Base-by-base conservation (phyloP, 2,888 invertebrate species). In the Laspeyria flexula region DNA sequence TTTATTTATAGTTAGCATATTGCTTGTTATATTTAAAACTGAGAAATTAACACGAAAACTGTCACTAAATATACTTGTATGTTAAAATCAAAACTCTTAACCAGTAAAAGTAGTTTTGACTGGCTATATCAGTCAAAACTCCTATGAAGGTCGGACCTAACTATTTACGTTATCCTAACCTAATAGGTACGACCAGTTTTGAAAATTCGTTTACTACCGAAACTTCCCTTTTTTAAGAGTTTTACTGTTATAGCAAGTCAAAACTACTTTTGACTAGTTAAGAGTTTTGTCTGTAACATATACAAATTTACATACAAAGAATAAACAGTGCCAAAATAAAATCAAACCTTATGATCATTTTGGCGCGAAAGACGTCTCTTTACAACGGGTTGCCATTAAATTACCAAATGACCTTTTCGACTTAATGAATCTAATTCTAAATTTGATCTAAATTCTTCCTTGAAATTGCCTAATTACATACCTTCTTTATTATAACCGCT, bases 321-420 rank as follows among this genome's bases (percentile, higher is more conserved):
- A 37, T 57, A 60, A 41, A 60, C 80, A 81, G 81, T 83, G 83
- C 77, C 82, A 79, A 80, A 65, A 69, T 76, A 74, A 71, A 63
- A 64, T 42, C 55, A 60, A 69, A 64, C 59, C 67, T 60, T 70
- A 68, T 61, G 59, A 67, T 72, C 61, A 69, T 73, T 72, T 79
- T 76, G 72, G 75, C 74, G 76, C 75, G 55, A 66, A 72, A 75
- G 71, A 72, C 75, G 74, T 77, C 71, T 73, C 71, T 68, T 66
- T 59, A 72, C 71, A 75, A 71, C 65, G 86, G 88, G 85, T 86
- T 87, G 89, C 85, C 86, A 82, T 65, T 57, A 60, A 43, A 70
- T 53, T 43, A 18, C 35, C 21, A 40, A 48, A 40, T 16, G 33
- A 15, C 25, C 15, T 11, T 49, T 40, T 43, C 21, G 31, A 50